These are phyloP conservation scores for Oscheius sp. DNA, from an alignment of 2,888 invertebrate genomes.

Conservation along the genomic window DNA sequence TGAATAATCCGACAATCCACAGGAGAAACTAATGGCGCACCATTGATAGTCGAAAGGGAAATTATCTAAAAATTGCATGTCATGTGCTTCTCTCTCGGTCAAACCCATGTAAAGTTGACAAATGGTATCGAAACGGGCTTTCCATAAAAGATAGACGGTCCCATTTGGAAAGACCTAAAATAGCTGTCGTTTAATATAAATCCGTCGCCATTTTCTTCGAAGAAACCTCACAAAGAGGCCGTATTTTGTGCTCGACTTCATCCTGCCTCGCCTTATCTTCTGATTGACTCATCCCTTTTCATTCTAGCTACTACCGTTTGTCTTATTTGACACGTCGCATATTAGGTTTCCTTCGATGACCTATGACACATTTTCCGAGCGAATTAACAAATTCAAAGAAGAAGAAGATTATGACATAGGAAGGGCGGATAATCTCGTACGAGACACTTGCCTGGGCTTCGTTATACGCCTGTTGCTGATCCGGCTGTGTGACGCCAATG, in stretches of 20 bases:
- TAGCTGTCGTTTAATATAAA: not conserved
- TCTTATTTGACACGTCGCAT: too few species aligned
- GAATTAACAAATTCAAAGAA: too few species aligned
- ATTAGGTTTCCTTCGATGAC: too few species aligned
- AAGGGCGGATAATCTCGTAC: too few species aligned
- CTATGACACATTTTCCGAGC: too few species aligned
- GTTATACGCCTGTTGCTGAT: slow-evolving; percentile 9
- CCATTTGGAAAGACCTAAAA: slow-evolving; percentile 3
- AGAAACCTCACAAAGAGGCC: too few species aligned
- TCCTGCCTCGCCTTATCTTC: too few species aligned
- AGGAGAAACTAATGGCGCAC: not conserved
- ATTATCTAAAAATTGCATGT: not conserved
- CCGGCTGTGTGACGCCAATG: slow-evolving; percentile 1
- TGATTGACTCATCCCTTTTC: too few species aligned
- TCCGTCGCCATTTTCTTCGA: not conserved
- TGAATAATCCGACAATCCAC: not conserved
- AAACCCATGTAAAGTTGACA: slow-evolving; percentile 5
- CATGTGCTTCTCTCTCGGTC: not conserved
- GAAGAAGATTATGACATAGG: too few species aligned
- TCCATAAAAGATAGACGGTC: not conserved
- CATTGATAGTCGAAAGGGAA: slow-evolving; percentile 5
- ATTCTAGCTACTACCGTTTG: too few species aligned
- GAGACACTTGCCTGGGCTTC: slow-evolving; percentile 1
- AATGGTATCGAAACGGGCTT: slow-evolving; percentile 3
- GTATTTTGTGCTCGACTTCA: too few species aligned